Conservation (phyloP, 64 coral and sea anemone species). For the Porites australiensis region DNA sequence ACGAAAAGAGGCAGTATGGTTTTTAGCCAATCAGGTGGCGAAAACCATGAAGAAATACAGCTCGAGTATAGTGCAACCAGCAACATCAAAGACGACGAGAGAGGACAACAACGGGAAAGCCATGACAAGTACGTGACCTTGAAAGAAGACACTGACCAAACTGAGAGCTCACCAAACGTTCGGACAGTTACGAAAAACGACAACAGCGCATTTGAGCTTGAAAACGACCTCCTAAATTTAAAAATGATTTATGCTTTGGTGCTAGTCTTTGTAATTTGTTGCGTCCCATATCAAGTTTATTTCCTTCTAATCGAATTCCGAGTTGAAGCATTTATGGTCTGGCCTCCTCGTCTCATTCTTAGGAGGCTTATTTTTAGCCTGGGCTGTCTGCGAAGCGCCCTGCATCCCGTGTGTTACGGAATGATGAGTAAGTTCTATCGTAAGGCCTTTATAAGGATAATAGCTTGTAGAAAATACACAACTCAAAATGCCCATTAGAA, state of each 20-base stretch:
- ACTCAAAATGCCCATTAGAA: not conserved
- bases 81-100: not conserved
- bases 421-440: slow-evolving; percentile 96
- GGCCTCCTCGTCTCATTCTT: slow-evolving; percentile 54
- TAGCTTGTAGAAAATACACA: slow-evolving; percentile 62
- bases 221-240: slow-evolving; percentile 66
- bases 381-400: slow-evolving; percentile 67
- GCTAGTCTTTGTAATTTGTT: slow-evolving; percentile 70
- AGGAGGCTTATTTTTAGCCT: slow-evolving; percentile 43
- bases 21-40: not conserved
- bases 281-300: slow-evolving; percentile 75
- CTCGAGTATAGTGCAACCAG: not conserved
- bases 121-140: not conserved
- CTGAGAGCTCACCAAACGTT: not conserved
- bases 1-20: slow-evolving; percentile 18
- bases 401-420: slow-evolving; percentile 92
- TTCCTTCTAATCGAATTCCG: slow-evolving; percentile 78
- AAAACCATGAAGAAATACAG: slow-evolving; percentile 13
- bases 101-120: not conserved
- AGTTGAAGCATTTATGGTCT: not conserved
- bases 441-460: slow-evolving; percentile 73
- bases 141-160: not conserved
- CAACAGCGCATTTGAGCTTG: slow-evolving; percentile 67
- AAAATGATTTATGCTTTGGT: slow-evolving; percentile 90
- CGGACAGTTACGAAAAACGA: not conserved